Conservation (phyloP, 1,140 invertebrate genomes). For the Musca domestica region DNA sequence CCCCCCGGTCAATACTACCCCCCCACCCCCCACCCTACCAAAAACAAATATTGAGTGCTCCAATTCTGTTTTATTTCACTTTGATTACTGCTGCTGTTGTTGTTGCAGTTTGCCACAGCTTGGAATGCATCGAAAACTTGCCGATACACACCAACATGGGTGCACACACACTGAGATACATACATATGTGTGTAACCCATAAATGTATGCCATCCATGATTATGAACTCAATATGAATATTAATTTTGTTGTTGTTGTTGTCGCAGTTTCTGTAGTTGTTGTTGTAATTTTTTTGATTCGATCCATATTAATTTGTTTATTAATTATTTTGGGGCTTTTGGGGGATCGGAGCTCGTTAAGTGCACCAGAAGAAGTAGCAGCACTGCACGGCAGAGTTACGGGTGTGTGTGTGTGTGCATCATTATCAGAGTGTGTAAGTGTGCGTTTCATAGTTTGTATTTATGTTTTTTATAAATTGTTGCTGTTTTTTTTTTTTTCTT, state of each 20-base stretch:
- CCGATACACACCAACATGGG: too few relatives aligned
- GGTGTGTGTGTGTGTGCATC: too few relatives aligned
- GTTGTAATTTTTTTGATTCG: background rate
- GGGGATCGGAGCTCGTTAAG: too few relatives aligned
- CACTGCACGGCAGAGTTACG: too few relatives aligned
- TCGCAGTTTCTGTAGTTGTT: background rate
- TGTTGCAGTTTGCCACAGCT: background rate
- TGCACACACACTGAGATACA: background rate
- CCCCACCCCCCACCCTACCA: background rate
- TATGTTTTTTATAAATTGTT: background rate
- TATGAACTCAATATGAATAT: conserved; percentile 8
- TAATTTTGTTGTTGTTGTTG: background rate
- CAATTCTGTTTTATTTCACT: background rate
- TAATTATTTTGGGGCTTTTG: too few relatives aligned
- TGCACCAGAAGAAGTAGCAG: too few relatives aligned
- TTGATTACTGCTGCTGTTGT: background rate
- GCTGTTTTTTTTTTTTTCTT: background rate
- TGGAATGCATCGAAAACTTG: too few relatives aligned
- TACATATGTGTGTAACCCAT: background rate
- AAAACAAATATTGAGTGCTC: background rate
- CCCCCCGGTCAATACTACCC: background rate
- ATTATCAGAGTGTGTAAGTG: too few relatives aligned
- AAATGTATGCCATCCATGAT: background rate
- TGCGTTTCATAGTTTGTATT: background rate
- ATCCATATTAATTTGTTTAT: too few relatives aligned